Evolutionary conservation across 2,113 vertebrate genomes (phyloP), one percentile per base, ranked within the genome.

Genomic region (Gallinago undulata): DNA sequence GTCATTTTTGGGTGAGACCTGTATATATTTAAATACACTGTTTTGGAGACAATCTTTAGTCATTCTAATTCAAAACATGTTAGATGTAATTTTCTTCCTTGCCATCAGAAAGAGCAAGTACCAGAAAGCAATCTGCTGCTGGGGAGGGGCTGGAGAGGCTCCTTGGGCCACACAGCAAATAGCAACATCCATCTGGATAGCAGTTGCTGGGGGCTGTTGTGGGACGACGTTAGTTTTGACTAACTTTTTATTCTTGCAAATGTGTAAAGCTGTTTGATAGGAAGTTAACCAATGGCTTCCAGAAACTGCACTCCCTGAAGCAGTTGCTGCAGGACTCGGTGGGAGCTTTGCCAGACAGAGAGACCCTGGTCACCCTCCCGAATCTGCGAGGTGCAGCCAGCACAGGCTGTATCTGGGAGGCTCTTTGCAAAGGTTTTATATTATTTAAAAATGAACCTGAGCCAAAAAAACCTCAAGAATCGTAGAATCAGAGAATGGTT

Each of bases 131-230:
- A 73, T 81, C 24, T 83, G 77, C 62, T 66, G 31, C 53, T 19
- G 66, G 69, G 79, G 77, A 82, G 64, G 82, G 76, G 62, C 35
- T n/a, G 59, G 24, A 9, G 37, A 82, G 62, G 69, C 67, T 93
- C 66, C 67, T 10, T 1, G 41, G 94, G 92, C 95, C 90, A 82
- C 91, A 84, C 90, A 94, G 80, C 51, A 69, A 92, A 62, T 15
- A 76, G 84, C 50, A 79, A 70, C 73, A 77, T 33, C 74, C 95
- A 91, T 96, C 96, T 95, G 95, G 94, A 87, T 39, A 87, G 74
- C 92, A 95, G 94, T 93, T 76, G 94, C 80, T 66, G 57, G 53
- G 53, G 86, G 80, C 73, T 75, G 31, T 7, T 11, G 0, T n/a
- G 80, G 69, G n/a, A 31, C 1, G 0, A n/a, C 66, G n/a, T 14